Evolutionary conservation across 2,797 vertebrate genomes (phyloP).

Genomic region (Aphelocoma californica): DNA sequence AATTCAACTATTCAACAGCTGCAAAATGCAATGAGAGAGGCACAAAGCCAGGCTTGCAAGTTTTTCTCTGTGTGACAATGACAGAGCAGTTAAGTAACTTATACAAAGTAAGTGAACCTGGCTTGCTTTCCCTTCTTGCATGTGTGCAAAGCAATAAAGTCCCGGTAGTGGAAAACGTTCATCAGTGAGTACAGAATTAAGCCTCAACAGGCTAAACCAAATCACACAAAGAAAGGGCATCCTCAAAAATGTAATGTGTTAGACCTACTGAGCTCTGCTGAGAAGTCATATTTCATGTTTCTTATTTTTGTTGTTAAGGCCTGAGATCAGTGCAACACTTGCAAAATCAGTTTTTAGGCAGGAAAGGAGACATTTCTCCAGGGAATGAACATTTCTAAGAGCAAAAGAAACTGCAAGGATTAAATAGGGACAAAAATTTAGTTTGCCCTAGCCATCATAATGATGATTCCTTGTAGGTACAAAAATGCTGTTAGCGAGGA

Average conservation of each 20-base stretch:
- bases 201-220: not conserved
- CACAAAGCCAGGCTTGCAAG: not conserved
- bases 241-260: not conserved
- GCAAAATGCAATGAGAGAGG: not conserved
- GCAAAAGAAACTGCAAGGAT: not conserved
- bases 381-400: not conserved
- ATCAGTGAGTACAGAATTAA: not conserved
- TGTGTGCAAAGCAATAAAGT: not conserved
- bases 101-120: not conserved
- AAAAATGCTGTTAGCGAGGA: too few species aligned
- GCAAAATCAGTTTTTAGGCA: not conserved
- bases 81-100: not conserved
- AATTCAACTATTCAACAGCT: not conserved
- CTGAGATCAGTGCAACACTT: not conserved
- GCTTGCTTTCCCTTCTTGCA: not conserved
- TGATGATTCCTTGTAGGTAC: not conserved
- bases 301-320: not conserved
- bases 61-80: not conserved
- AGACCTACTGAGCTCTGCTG: not conserved
- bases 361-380: not conserved
- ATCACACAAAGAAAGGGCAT: not conserved
- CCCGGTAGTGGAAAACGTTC: not conserved
- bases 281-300: not conserved
- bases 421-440: not conserved
- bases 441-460: not conserved